Percentiles rank a stretch among this genome's conserved stretches.
Evolutionary conservation across 2,797 vertebrate genomes (phyloP).

Genomic region (Threskiornis aethiopicus): DNA sequence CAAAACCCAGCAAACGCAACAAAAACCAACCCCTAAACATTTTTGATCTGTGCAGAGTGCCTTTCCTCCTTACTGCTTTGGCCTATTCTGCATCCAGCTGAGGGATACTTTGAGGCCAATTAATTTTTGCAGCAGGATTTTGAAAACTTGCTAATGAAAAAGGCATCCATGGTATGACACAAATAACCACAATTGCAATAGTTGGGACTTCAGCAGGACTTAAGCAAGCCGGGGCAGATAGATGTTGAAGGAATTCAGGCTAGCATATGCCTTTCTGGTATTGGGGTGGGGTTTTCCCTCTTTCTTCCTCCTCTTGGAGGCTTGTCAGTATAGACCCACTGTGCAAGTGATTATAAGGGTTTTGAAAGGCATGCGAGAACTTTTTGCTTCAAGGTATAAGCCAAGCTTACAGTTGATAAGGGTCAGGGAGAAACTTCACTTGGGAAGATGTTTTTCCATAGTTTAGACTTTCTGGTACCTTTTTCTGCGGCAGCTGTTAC

Average conservation of each 20-base stretch:
- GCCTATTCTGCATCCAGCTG: not conserved
- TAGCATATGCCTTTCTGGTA: not conserved
- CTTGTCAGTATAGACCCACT: not conserved
- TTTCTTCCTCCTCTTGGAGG: not conserved
- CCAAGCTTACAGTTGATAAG: not conserved
- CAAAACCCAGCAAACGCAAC: not conserved
- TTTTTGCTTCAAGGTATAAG: not conserved
- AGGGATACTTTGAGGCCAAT: not conserved
- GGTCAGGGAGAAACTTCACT: not conserved
- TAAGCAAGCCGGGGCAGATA: not conserved
- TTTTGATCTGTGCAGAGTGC: not conserved
- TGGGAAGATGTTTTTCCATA: not conserved
- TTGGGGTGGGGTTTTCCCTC: not conserved
- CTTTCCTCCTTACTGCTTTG: not conserved
- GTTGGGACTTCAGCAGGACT: not conserved
- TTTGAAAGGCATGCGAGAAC: not conserved
- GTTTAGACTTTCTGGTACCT: not conserved
- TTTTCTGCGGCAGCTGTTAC: not conserved
- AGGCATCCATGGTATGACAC: not conserved
- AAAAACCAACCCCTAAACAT: not conserved
- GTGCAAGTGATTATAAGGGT: not conserved
- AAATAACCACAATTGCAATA: not conserved
- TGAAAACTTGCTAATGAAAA: slow-evolving; percentile 25
- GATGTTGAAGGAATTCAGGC: not conserved
- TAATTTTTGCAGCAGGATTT: slow-evolving; percentile 27